Conservation (phyloP, 2,113 vertebrate species). For the Leptosomus discolor region DNA sequence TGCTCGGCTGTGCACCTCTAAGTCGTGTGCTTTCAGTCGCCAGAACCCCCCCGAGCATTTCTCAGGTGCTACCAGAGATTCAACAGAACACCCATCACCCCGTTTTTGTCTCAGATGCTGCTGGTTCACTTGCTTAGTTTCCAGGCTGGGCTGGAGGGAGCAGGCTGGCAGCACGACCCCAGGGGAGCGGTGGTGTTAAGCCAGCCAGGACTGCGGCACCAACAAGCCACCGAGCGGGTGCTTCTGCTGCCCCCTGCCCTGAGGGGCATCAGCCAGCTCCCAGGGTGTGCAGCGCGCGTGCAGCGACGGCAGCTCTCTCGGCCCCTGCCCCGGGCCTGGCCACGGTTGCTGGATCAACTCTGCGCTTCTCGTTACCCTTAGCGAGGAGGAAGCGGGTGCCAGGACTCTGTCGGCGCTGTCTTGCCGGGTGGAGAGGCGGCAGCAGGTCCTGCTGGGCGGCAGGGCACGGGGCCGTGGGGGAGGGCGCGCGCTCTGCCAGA, state of each 20-base stretch:
- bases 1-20: neutral
- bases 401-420: neutral
- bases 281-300: neutral
- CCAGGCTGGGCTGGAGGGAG: neutral
- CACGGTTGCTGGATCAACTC: neutral
- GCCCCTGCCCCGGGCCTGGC: neutral
- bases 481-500: accelerated
- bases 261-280: neutral
- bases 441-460: neutral
- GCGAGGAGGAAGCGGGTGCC: neutral
- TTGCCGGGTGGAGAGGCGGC: neutral
- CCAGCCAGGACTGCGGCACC: neutral
- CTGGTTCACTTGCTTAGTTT: neutral
- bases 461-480: neutral
- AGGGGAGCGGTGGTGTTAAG: neutral
- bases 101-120: neutral
- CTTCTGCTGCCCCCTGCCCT: neutral
- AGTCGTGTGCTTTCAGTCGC: neutral
- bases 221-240: neutral
- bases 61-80: neutral
- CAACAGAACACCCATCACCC: neutral
- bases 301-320: neutral
- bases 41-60: neutral
- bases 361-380: neutral
- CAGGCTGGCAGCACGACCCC: neutral